A percentile compares a stretch with the other conserved stretches of the same genome.
Evolutionary conservation across 1,140 invertebrate species (phyloP).

Genomic region (Drusus annulatus): DNA sequence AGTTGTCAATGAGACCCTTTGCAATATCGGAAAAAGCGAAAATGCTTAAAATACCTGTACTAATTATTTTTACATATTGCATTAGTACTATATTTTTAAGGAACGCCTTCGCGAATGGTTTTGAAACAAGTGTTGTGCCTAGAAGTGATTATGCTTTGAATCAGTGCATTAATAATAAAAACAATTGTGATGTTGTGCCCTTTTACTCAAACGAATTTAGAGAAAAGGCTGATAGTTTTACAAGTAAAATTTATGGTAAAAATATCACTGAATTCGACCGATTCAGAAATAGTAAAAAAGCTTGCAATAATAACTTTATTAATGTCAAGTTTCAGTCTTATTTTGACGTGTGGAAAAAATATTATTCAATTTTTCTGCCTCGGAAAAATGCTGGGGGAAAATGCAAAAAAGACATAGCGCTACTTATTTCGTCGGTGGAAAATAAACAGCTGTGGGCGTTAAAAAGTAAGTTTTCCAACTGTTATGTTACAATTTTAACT

Average conservation of each 20-base stretch:
- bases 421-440: constrained; percentile 67
- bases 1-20: background rate
- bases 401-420: constrained; percentile 66
- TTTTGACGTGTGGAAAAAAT: constrained; percentile 61
- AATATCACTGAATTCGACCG: background rate
- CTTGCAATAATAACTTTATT: background rate
- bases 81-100: too few species aligned
- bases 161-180: too few species aligned
- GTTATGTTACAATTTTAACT: too few species aligned
- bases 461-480: constrained; percentile 73
- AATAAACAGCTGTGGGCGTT: constrained; percentile 73
- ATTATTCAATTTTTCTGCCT: constrained; percentile 66
- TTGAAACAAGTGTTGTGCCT: too few species aligned
- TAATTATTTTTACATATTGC: too few species aligned
- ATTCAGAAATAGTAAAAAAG: background rate
- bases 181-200: too few species aligned
- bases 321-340: background rate
- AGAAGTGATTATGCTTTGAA: too few species aligned
- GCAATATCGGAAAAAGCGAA: background rate
- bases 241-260: background rate
- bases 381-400: constrained; percentile 65
- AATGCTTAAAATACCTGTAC: too few species aligned
- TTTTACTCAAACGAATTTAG: too few species aligned
- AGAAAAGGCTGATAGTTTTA: background rate
- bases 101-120: too few species aligned